Percentiles rank a stretch among this genome's conserved stretches.
Evolutionary conservation across 2,113 vertebrate genomes (phyloP).

Genomic region (Dendrocopos noguchii): DNA sequence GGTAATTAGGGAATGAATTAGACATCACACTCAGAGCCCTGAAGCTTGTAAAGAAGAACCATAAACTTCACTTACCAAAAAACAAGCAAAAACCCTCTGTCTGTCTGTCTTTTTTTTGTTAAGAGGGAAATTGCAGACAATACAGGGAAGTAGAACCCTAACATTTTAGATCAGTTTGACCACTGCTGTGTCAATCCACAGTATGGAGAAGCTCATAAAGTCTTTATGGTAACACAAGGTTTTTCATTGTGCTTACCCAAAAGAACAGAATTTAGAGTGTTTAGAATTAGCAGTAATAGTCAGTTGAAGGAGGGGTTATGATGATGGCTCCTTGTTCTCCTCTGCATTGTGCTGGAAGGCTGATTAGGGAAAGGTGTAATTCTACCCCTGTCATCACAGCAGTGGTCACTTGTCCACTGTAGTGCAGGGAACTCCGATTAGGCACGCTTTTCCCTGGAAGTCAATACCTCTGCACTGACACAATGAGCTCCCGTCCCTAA

Average conservation of each 20-base stretch:
- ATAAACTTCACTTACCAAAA: not conserved
- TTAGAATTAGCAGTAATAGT: not conserved
- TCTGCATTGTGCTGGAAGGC: not conserved
- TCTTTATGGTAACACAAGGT: not conserved
- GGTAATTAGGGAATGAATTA: constrained; percentile 59
- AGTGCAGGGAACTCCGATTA: not conserved
- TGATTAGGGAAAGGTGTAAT: not conserved
- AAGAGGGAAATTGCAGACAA: not conserved
- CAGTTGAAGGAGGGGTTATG: not conserved
- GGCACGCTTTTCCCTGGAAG: not conserved
- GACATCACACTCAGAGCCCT: not conserved
- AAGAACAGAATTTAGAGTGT: not conserved
- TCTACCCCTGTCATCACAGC: not conserved
- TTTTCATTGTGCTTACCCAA: not conserved
- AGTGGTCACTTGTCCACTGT: not conserved
- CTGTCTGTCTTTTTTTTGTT: no score
- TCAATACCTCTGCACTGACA: constrained; percentile 5
- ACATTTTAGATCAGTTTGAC: not conserved
- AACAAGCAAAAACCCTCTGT: not conserved
- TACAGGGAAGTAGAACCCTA: not conserved
- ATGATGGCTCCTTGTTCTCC: not conserved
- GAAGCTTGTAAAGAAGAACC: constrained; percentile 41
- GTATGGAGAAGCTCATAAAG: not conserved
- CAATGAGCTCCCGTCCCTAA: constrained; percentile 14
- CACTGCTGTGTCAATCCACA: not conserved